A percentile compares a stretch with the other conserved stretches of the same genome.
Conservation (phyloP, 2,113 vertebrate genomes). For the Phyllostomus discolor region DNA sequence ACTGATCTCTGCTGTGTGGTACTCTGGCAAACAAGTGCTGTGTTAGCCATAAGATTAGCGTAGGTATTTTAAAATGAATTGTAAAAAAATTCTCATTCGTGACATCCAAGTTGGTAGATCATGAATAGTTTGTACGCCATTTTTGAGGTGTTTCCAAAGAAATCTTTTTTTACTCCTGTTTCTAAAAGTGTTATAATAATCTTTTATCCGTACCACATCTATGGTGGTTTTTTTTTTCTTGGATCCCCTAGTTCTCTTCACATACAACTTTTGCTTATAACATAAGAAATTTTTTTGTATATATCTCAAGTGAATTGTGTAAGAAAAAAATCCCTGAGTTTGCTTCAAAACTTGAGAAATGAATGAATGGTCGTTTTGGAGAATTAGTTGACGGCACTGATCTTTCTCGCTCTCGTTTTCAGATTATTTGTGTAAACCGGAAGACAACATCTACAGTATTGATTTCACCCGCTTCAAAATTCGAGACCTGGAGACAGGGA, state of each 20-base stretch:
- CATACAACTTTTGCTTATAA: background rate
- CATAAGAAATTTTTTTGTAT: background rate
- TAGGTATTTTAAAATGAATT: slow-evolving; percentile 11
- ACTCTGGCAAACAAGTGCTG: background rate
- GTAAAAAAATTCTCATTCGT: background rate
- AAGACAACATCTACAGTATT: slow-evolving; percentile 95
- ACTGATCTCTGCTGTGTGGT: background rate
- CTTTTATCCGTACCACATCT: background rate
- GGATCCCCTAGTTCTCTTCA: background rate
- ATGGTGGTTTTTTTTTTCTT: background rate
- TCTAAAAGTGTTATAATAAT: background rate
- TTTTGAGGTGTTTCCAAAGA: background rate
- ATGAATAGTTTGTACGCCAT: background rate
- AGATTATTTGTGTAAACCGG: slow-evolving; percentile 97
- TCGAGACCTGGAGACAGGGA: slow-evolving; percentile 94
- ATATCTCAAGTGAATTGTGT: background rate
- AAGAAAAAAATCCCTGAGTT: background rate
- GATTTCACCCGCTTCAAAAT: slow-evolving; percentile 99
- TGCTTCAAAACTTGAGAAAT: background rate
- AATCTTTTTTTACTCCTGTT: background rate
- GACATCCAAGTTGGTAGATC: background rate
- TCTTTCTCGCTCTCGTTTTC: slow-evolving; percentile 46
- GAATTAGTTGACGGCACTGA: background rate
- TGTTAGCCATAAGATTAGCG: background rate
- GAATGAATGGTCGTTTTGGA: background rate